Conservation (phyloP, 2,113 vertebrate genomes). For the Raphicerus campestris region DNA sequence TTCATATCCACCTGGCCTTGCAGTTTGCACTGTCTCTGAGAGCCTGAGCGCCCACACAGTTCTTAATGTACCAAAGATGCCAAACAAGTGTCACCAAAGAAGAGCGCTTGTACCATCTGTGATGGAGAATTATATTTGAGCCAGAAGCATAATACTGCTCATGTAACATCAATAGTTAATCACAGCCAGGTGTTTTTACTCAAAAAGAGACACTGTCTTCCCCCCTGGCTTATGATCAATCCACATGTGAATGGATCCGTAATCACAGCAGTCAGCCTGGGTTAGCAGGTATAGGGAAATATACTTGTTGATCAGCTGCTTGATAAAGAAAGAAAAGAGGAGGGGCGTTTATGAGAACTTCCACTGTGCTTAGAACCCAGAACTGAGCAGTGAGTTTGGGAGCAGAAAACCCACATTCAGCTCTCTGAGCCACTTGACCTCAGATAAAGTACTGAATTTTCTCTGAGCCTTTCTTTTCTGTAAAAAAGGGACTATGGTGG, state of each 20-base stretch:
- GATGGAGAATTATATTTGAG: background rate
- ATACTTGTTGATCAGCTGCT: background rate
- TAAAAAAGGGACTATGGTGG: background rate
- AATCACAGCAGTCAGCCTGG: background rate
- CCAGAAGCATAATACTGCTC: background rate
- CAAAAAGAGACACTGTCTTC: background rate
- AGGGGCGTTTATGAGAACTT: background rate
- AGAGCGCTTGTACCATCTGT: fast-evolving
- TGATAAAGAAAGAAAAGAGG: too few species aligned
- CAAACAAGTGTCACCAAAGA: background rate
- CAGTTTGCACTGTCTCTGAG: background rate
- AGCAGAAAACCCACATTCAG: fast-evolving
- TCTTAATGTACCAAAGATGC: background rate
- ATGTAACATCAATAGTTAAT: background rate
- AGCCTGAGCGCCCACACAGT: background rate
- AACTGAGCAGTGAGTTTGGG: background rate
- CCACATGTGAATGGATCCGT: too few species aligned
- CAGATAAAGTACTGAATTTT: background rate
- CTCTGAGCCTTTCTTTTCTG: background rate
- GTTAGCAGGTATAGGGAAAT: background rate
- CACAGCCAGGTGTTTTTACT: background rate
- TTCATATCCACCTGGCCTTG: background rate
- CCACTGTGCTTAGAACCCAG: background rate
- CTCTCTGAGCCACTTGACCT: background rate
- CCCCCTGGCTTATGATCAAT: background rate